A percentile compares a stretch with the other conserved stretches of the same genome.
phyloP scores from a whole-genome alignment of 1,140 invertebrate species.

The Ceratosolen fusciceps region DNA sequence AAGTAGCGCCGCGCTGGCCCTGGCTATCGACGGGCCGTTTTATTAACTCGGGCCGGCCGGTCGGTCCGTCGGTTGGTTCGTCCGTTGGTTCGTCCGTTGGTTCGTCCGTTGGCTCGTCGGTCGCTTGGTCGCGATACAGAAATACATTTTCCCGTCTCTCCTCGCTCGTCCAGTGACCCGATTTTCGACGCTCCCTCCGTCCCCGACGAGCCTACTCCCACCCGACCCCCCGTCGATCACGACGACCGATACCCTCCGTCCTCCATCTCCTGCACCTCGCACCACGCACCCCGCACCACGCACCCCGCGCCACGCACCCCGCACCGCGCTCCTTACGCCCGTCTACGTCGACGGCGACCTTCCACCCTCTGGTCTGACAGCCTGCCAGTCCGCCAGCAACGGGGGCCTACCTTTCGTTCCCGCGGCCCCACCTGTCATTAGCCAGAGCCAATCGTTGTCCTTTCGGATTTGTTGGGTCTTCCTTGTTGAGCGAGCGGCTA shows the following conservation, averaged over 20 bases:
- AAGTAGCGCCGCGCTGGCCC: conserved; percentile 24
- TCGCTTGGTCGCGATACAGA: conserved; percentile 35
- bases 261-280: neutral
- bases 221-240: neutral
- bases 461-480: neutral
- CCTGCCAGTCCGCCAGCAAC: no score
- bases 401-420: neutral
- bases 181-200: conserved; percentile 49
- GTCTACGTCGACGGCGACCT: no score
- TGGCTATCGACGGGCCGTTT: conserved; percentile 47
- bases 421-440: conserved; percentile 1
- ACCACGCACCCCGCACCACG: neutral
- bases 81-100: no score
- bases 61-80: no score
- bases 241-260: neutral
- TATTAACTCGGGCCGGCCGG: conserved; percentile 31
- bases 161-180: conserved; percentile 61
- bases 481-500: conserved; percentile 1
- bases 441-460: neutral
- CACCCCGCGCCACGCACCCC: no score
- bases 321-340: no score
- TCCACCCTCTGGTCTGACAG: no score
- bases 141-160: conserved; percentile 27
- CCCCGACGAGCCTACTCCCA: neutral
- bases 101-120: no score